These are phyloP conservation scores for Eretmocerus hayati DNA, from an alignment of 2,888 invertebrate genomes.

Conservation along the genomic window DNA sequence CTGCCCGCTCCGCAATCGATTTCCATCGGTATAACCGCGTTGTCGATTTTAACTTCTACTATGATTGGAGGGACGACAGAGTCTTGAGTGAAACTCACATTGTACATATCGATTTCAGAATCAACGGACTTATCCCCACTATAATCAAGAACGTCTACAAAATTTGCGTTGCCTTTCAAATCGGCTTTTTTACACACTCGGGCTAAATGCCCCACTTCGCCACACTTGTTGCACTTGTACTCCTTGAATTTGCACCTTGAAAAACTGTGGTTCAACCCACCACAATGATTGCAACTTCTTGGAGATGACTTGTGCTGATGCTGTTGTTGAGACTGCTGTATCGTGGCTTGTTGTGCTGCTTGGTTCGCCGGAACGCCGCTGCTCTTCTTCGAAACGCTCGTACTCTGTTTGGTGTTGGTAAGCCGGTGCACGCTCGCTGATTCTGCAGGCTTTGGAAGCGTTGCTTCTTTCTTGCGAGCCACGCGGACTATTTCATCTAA, in stretches of 20 bases:
- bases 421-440: background rate
- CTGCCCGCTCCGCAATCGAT: no score
- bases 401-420: constrained; percentile 2
- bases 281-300: background rate
- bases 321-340: no score
- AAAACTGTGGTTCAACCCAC: background rate
- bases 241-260: background rate
- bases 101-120: no score
- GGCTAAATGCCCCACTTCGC: background rate
- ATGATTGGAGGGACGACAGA: no score
- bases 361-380: constrained; percentile 1
- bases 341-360: background rate
- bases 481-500: constrained; percentile 12
- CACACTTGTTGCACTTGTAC: background rate
- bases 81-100: no score
- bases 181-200: background rate
- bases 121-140: no score
- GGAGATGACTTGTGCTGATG: background rate
- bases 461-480: constrained; percentile 23
- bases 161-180: no score
- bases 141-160: no score
- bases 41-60: no score
- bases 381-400: background rate
- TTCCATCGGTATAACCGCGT: no score
- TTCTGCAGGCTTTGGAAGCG: constrained; percentile 4